phyloP scores from a whole-genome alignment of 2,888 invertebrate species.

The Scaptomyza parva region DNA sequence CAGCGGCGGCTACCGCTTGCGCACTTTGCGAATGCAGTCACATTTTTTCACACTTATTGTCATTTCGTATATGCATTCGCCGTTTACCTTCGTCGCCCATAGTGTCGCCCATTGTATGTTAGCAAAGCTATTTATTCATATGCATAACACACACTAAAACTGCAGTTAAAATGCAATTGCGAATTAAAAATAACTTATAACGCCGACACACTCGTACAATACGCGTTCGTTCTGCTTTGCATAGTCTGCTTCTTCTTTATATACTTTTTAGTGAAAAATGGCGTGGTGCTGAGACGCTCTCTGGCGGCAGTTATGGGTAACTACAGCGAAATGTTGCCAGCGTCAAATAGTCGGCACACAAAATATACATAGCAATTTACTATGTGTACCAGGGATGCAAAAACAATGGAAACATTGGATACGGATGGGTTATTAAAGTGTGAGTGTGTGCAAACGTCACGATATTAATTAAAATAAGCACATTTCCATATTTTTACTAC shows the following conservation, averaged over 20 bases:
- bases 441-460: neutral
- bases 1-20: conserved; percentile 6
- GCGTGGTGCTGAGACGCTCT: conserved; percentile 56
- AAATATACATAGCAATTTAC: conserved; percentile 26
- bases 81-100: conserved; percentile 26
- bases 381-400: conserved; percentile 34
- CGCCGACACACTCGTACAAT: conserved; percentile 25
- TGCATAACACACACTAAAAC: conserved; percentile 1
- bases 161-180: neutral
- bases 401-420: neutral
- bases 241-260: conserved; percentile 30
- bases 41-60: conserved; percentile 18
- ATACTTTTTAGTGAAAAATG: conserved; percentile 54
- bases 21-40: conserved; percentile 13
- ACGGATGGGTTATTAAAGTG: too few relatives aligned
- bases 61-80: neutral
- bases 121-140: neutral
- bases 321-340: conserved; percentile 50
- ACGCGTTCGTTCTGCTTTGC: conserved; percentile 23
- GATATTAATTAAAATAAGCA: neutral
- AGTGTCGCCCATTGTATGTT: conserved; percentile 15
- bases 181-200: conserved; percentile 9
- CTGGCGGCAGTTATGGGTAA: conserved; percentile 17
- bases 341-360: conserved; percentile 43
- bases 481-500: neutral